These are phyloP conservation scores for Callipepla squamata DNA, from an alignment of 2,113 vertebrate species.

Conservation along the genomic window DNA sequence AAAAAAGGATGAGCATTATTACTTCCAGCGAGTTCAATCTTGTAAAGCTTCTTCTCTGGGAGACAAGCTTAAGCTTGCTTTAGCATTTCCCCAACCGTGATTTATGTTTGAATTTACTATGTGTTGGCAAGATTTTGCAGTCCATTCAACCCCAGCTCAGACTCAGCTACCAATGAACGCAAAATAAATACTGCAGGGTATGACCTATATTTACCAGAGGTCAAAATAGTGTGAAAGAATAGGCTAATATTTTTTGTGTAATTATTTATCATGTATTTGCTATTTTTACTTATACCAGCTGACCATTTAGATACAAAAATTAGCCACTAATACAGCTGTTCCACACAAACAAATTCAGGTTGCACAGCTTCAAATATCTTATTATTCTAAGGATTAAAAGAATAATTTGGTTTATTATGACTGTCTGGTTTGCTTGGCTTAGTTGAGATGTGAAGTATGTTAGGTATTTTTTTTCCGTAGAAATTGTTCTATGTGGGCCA, in stretches of 20 bases:
- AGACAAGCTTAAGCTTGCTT: slow-evolving; percentile 36
- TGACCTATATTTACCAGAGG: background rate
- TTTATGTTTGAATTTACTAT: slow-evolving; percentile 51
- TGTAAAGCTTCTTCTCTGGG: slow-evolving; percentile 29
- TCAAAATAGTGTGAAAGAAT: background rate
- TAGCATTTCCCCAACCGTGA: background rate
- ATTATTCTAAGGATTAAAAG: background rate
- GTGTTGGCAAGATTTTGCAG: slow-evolving; percentile 12
- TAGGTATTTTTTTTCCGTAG: background rate
- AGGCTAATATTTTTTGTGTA: background rate
- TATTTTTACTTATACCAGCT: background rate
- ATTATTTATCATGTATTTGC: background rate
- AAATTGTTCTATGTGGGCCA: background rate
- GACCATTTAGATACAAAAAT: background rate
- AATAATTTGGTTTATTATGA: slow-evolving; percentile 9
- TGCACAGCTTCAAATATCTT: background rate
- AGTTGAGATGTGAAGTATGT: background rate
- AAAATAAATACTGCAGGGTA: background rate
- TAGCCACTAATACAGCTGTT: background rate
- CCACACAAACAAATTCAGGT: background rate
- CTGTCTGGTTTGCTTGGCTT: background rate
- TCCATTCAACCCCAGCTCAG: background rate
- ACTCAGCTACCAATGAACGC: background rate
- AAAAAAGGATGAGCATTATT: slow-evolving; percentile 5
- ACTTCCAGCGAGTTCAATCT: background rate